Percentiles rank a stretch among this genome's conserved stretches.
Conservation (phyloP, 2,888 invertebrate genomes). For the Erynnis tages region DNA sequence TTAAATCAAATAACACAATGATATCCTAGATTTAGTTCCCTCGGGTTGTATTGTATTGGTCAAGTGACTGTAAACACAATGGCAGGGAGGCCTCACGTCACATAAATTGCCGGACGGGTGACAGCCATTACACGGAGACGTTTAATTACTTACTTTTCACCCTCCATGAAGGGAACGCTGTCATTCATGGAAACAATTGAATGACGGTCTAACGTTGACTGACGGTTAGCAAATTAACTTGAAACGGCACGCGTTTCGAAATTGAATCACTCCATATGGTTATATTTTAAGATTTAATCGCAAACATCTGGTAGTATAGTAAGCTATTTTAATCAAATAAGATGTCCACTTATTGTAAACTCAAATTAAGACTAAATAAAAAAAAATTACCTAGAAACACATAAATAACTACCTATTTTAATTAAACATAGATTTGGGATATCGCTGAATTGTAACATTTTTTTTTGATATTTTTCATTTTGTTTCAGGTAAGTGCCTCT, state of each 20-base stretch:
- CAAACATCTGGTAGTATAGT: background rate
- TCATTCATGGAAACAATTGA: slow-evolving; percentile 32
- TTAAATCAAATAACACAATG: slow-evolving; percentile 58
- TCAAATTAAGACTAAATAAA: no score
- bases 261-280: no score
- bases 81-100: slow-evolving; percentile 60
- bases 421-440: no score
- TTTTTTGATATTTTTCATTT: background rate
- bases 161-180: slow-evolving; percentile 34
- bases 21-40: slow-evolving; percentile 53
- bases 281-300: background rate
- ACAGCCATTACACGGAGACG: slow-evolving; percentile 52
- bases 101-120: slow-evolving; percentile 58
- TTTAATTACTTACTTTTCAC: slow-evolving; percentile 61
- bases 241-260: no score
- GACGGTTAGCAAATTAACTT: no score
- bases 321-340: no score
- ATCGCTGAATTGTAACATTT: background rate
- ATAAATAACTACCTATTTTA: no score
- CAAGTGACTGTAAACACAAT: slow-evolving; percentile 66
- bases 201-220: slow-evolving; percentile 2
- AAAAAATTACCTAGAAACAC: no score
- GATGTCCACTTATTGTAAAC: no score
- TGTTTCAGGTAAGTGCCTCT: slow-evolving; percentile 61
- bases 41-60: slow-evolving; percentile 41